phyloP scores from a whole-genome alignment of 2,797 vertebrate species.

The Ctenosaura bakeri region DNA sequence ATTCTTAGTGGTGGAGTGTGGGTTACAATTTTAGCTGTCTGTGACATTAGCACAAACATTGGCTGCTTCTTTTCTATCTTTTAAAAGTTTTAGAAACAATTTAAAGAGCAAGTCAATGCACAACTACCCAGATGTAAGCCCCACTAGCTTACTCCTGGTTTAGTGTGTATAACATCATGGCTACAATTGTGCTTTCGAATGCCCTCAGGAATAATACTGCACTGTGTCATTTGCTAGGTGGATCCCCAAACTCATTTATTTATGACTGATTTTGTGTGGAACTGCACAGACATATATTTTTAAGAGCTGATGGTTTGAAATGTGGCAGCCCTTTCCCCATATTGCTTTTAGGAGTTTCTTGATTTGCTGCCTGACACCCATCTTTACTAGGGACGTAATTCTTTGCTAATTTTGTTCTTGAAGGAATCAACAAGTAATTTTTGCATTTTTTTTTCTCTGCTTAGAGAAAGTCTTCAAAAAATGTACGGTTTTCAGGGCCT shows the following conservation, averaged over 20 bases:
- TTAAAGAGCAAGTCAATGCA: background rate
- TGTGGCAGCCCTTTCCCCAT: background rate
- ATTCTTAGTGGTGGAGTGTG: background rate
- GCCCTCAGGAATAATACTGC: no score
- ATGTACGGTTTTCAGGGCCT: no score
- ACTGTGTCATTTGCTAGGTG: background rate
- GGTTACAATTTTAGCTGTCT: background rate
- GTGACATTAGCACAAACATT: background rate
- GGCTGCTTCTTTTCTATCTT: background rate
- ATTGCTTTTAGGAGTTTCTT: background rate
- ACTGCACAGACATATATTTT: background rate
- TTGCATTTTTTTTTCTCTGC: no score
- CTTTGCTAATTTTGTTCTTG: no score
- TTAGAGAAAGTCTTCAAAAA: no score
- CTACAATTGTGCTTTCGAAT: background rate
- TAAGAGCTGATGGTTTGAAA: background rate
- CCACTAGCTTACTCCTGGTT: background rate
- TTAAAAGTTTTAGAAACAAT: background rate
- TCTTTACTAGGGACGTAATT: background rate
- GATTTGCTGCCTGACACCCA: background rate
- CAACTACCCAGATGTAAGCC: background rate
- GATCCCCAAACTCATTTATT: background rate
- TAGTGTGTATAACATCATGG: background rate
- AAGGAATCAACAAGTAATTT: no score
- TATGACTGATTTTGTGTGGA: background rate